These are phyloP conservation scores for Aurelia coerulea DNA, from an alignment of 30 jellyfish, hydroid and myxozoan species.

Conservation along the genomic window DNA sequence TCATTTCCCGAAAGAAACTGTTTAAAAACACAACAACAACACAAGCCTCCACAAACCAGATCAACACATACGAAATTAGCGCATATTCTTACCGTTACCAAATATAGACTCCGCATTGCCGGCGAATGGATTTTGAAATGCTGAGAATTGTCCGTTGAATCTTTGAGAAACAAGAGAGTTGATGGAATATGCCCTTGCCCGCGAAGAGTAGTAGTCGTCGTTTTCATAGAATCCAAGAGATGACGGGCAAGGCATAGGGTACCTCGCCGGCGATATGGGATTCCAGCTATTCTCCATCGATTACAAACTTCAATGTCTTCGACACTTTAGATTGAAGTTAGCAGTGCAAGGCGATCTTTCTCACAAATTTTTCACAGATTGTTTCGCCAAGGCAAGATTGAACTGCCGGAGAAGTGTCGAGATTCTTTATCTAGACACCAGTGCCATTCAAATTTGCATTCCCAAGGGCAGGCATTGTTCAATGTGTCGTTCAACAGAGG, in stretches of 20 bases:
- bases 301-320: slow-evolving; percentile 71
- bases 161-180: slow-evolving; percentile 72
- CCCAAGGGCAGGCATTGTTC: slow-evolving; percentile 77
- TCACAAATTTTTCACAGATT: slow-evolving; percentile 76
- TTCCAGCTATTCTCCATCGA: slow-evolving; percentile 85
- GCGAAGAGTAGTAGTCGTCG: slow-evolving; percentile 64
- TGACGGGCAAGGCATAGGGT: slow-evolving; percentile 65
- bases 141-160: slow-evolving; percentile 48
- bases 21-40: too few relatives aligned
- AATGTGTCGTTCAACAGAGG: slow-evolving; percentile 46
- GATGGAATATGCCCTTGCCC: slow-evolving; percentile 75
- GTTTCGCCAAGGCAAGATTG: slow-evolving; percentile 70
- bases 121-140: slow-evolving; percentile 34
- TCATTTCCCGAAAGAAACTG: too few relatives aligned
- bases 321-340: slow-evolving; percentile 66
- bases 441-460: slow-evolving; percentile 62
- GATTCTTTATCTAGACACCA: slow-evolving; percentile 73
- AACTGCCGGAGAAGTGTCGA: slow-evolving; percentile 79
- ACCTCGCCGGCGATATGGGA: slow-evolving; percentile 77
- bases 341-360: slow-evolving; percentile 80
- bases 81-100: slow-evolving; percentile 56
- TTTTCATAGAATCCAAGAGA: slow-evolving; percentile 73
- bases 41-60: too few relatives aligned
- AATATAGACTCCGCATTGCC: slow-evolving; percentile 32
- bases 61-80: too few relatives aligned